Evolutionary conservation across 2,113 vertebrate species (phyloP).

Genomic region (Cisticola juncidis): DNA sequence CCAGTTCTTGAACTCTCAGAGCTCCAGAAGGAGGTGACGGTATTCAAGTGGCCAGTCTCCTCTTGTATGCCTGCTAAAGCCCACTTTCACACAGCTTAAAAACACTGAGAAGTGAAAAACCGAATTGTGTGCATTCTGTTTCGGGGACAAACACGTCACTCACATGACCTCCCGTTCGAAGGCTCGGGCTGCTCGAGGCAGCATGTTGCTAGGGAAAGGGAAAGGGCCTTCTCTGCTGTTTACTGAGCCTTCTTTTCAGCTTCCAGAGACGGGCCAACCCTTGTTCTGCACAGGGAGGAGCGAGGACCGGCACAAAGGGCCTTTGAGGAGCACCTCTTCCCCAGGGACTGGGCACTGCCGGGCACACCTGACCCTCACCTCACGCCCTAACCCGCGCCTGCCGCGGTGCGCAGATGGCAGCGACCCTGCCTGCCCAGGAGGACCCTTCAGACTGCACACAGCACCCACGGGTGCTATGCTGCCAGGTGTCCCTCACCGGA

Average conservation of each 20-base stretch:
- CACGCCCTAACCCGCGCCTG: background rate
- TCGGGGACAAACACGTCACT: conserved; percentile 64
- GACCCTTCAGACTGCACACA: no score
- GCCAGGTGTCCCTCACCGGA: accelerated
- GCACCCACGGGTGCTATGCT: background rate
- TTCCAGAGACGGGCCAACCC: background rate
- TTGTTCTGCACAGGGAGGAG: conserved; percentile 23
- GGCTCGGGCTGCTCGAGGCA: conserved; percentile 43
- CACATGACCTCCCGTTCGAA: conserved; percentile 56
- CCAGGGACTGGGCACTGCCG: background rate
- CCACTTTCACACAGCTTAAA: conserved; percentile 43
- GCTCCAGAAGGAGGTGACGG: background rate
- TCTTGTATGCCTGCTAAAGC: background rate
- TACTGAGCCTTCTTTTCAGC: conserved; percentile 47
- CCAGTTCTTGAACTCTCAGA: background rate
- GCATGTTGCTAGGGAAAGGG: conserved; percentile 67
- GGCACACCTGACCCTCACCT: background rate
- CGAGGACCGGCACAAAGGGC: conserved; percentile 58
- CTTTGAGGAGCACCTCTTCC: conserved; percentile 55
- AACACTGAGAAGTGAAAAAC: conserved; percentile 45
- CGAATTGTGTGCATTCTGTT: conserved; percentile 47
- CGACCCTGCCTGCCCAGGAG: background rate
- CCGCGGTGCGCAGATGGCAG: accelerated
- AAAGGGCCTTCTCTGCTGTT: conserved; percentile 49
- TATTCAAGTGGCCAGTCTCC: background rate